Percentiles rank a stretch among this genome's conserved stretches.
These are phyloP conservation scores for Bubo bubo DNA, from an alignment of 2,113 vertebrate species.

Conservation along the genomic window DNA sequence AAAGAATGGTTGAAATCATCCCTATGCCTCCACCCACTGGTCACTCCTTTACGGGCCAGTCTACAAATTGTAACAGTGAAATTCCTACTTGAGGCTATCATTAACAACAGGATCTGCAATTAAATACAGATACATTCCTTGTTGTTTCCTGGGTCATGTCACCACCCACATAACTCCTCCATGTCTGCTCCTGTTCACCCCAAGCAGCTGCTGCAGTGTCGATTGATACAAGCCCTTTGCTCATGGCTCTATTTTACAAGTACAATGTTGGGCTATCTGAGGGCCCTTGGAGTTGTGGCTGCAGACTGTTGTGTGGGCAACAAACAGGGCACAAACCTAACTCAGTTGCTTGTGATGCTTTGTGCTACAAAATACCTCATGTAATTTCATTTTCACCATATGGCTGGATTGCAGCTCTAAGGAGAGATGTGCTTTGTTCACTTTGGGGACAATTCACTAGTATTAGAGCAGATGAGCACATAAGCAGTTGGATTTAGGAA, in stretches of 20 bases:
- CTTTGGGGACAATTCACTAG: background rate
- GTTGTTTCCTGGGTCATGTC: background rate
- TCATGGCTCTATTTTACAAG: background rate
- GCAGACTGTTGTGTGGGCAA: background rate
- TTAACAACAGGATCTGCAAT: background rate
- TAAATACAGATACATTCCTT: background rate
- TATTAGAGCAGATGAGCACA: background rate
- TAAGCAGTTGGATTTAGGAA: background rate
- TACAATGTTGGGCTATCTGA: rapidly evolving
- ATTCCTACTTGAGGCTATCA: background rate
- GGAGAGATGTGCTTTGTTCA: background rate
- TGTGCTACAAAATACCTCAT: background rate
- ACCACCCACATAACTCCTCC: background rate
- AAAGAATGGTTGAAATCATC: background rate
- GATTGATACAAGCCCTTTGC: rapidly evolving
- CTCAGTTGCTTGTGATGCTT: background rate
- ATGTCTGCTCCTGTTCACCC: background rate
- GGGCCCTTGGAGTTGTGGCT: background rate
- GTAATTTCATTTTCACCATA: background rate
- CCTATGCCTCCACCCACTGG: background rate
- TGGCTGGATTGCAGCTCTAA: rapidly evolving
- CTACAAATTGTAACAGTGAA: background rate
- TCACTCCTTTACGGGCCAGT: too few species aligned
- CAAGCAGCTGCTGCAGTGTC: background rate
- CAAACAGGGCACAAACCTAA: background rate